phyloP scores from a whole-genome alignment of 2,888 invertebrate genomes.

The Cenopis cana region DNA sequence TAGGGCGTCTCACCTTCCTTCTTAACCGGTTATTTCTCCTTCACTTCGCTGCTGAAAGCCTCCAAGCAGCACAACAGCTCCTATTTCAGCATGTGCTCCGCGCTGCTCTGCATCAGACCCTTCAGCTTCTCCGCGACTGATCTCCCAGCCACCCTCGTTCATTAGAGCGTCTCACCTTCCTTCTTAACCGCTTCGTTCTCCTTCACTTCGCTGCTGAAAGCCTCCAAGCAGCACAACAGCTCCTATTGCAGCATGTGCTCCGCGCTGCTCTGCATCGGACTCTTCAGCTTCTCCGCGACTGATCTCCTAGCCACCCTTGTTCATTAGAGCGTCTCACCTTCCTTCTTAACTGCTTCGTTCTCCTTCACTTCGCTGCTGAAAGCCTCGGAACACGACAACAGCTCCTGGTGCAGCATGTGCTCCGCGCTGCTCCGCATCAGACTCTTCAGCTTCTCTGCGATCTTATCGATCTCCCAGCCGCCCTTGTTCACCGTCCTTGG shows the following conservation, averaged over 20 bases:
- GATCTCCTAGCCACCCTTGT: slow-evolving; percentile 62
- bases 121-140: slow-evolving; percentile 74
- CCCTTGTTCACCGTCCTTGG: slow-evolving; percentile 46
- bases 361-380: slow-evolving; percentile 60
- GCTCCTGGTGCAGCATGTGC: slow-evolving; percentile 66
- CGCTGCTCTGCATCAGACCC: slow-evolving; percentile 64
- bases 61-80: slow-evolving; percentile 72
- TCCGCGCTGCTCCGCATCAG: slow-evolving; percentile 63
- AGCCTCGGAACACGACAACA: slow-evolving; percentile 70
- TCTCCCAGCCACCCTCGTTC: no score
- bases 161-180: slow-evolving; percentile 21
- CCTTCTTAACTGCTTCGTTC: slow-evolving; percentile 44
- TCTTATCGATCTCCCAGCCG: slow-evolving; percentile 74
- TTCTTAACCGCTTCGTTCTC: slow-evolving; percentile 44
- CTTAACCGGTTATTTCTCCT: slow-evolving; percentile 43
- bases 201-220: slow-evolving; percentile 61
- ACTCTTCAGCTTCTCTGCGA: slow-evolving; percentile 77
- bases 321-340: slow-evolving; percentile 10
- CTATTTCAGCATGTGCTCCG: slow-evolving; percentile 63
- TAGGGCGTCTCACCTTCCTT: no score
- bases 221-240: slow-evolving; percentile 70
- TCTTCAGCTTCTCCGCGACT: slow-evolving; percentile 78
- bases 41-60: slow-evolving; percentile 62
- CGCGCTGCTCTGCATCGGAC: slow-evolving; percentile 62
- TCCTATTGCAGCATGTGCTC: slow-evolving; percentile 68